phyloP scores from a whole-genome alignment of 2,797 vertebrate species.

The Channa striata region DNA sequence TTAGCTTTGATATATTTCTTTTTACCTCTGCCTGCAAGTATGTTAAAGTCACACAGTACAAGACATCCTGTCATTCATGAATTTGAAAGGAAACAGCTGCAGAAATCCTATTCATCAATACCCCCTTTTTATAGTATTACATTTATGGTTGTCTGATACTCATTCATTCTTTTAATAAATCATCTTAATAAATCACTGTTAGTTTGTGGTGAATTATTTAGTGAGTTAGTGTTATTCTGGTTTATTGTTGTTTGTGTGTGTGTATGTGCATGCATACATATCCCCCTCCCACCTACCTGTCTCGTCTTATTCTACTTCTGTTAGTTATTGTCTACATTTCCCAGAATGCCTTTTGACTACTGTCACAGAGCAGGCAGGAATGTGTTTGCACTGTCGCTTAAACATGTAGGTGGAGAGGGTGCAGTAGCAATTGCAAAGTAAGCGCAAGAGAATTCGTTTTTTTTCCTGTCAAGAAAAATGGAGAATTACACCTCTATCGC shows the following conservation, averaged over 20 bases:
- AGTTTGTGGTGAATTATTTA: constrained; percentile 26
- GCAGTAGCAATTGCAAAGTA: constrained; percentile 22
- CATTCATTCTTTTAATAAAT: constrained; percentile 19
- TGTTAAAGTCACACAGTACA: constrained; percentile 4
- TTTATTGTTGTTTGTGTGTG: not conserved
- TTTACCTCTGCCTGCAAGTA: not conserved
- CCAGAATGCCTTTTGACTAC: constrained; percentile 51
- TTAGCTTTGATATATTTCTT: constrained; percentile 1
- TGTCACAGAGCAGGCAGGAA: constrained; percentile 39
- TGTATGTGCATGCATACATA: not conserved
- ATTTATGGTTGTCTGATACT: constrained; percentile 22
- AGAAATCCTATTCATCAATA: constrained; percentile 11
- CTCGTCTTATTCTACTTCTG: constrained; percentile 30
- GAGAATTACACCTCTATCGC: constrained; percentile 8
- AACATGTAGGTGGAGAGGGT: constrained; percentile 42
- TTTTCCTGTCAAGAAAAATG: constrained; percentile 26
- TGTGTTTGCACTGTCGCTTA: constrained; percentile 35
- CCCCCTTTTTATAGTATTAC: constrained; percentile 1
- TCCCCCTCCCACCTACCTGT: constrained; percentile 36
- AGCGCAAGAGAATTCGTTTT: constrained; percentile 27
- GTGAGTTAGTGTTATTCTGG: constrained; percentile 16
- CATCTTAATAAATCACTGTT: constrained; percentile 12
- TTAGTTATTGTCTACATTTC: constrained; percentile 49
- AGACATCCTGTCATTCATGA: constrained; percentile 15
- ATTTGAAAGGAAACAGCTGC: constrained; percentile 38